Conservation (phyloP, 2,797 vertebrate species). For the Thripadectes ignobilis region DNA sequence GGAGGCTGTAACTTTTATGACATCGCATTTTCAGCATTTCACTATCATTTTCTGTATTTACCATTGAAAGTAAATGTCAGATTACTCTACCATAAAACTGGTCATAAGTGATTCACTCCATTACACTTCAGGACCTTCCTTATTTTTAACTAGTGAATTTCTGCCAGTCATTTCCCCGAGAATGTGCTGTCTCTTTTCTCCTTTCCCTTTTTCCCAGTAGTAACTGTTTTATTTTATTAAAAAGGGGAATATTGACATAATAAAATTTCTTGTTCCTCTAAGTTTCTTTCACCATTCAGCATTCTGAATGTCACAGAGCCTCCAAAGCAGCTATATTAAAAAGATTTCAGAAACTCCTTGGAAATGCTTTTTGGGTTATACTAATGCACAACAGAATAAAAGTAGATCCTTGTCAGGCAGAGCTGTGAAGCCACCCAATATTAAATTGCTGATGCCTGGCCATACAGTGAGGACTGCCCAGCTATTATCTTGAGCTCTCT, state of each 20-base stretch:
- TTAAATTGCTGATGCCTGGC: background rate
- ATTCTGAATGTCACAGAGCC: background rate
- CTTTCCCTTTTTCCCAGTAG: background rate
- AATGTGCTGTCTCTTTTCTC: background rate
- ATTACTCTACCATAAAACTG: slow-evolving; percentile 65
- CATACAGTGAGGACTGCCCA: background rate
- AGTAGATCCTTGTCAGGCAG: background rate
- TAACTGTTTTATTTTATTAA: background rate
- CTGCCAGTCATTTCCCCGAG: background rate
- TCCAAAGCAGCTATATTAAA: background rate
- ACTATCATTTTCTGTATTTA: slow-evolving; percentile 70
- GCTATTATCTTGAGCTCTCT: background rate
- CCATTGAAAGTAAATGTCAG: slow-evolving; percentile 67
- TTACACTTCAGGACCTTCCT: slow-evolving; percentile 49
- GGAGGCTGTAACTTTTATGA: slow-evolving; percentile 68
- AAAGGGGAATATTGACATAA: background rate
- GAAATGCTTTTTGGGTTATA: background rate
- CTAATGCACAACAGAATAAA: background rate
- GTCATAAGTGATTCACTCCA: slow-evolving; percentile 65
- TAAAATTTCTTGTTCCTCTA: background rate
- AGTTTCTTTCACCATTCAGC: background rate
- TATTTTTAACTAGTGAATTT: slow-evolving; percentile 37
- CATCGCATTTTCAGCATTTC: slow-evolving; percentile 68
- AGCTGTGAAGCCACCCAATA: background rate
- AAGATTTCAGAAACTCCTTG: background rate